Evolutionary conservation across 2,797 vertebrate genomes (phyloP).

Genomic region (Eulemur coronatus): DNA sequence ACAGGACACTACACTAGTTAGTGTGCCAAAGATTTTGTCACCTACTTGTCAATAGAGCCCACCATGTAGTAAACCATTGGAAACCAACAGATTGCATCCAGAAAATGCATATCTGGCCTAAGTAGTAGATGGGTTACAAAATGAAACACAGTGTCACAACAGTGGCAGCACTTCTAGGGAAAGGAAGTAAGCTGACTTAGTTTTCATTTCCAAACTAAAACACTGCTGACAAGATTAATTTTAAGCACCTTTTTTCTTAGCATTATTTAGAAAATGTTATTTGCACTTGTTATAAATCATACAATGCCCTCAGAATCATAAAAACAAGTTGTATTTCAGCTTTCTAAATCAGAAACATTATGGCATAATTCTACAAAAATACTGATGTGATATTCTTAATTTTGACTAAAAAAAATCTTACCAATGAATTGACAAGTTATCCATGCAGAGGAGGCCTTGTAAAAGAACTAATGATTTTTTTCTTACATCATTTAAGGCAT

Average conservation of each 20-base stretch:
- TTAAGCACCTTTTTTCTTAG: background rate
- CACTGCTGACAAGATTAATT: constrained; percentile 19
- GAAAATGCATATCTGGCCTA: constrained; percentile 95
- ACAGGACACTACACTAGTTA: constrained; percentile 81
- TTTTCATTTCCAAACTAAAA: constrained; percentile 69
- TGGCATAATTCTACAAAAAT: constrained; percentile 62
- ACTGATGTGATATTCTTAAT: background rate
- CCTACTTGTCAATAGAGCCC: constrained; percentile 95
- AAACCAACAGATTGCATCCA: constrained; percentile 96
- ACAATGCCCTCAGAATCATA: constrained; percentile 6
- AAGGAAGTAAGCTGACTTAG: constrained; percentile 69
- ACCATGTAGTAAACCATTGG: constrained; percentile 96
- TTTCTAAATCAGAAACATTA: constrained; percentile 81
- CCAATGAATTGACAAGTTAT: background rate
- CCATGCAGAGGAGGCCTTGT: background rate
- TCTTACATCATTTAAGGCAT: background rate
- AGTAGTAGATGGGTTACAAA: constrained; percentile 88
- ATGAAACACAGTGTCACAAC: constrained; percentile 87
- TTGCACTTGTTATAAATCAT: constrained; percentile 54
- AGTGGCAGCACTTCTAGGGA: constrained; percentile 74
- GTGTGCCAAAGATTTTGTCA: constrained; percentile 82
- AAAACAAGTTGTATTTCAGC: background rate
- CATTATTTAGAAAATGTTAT: background rate
- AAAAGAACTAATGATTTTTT: background rate
- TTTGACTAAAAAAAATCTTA: constrained; percentile 17